These are phyloP conservation scores for Epizoanthus stellaris DNA, from an alignment of 92 coral and sea anemone genomes.

Conservation along the genomic window DNA sequence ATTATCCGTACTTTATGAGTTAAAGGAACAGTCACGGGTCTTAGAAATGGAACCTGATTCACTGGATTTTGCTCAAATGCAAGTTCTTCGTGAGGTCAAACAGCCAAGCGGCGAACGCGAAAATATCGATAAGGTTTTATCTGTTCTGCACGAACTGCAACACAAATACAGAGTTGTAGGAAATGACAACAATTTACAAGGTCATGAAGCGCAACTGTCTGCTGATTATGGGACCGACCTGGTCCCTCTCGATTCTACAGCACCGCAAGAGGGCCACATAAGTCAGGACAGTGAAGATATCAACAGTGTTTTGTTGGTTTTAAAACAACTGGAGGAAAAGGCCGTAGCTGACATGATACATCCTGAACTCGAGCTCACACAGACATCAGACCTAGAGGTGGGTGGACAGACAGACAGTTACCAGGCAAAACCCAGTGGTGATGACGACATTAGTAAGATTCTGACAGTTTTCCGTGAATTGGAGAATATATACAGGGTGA, in stretches of 20 bases:
- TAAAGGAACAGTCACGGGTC: background rate
- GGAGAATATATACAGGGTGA: background rate
- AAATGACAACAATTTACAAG: background rate
- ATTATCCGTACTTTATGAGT: conserved; percentile 12
- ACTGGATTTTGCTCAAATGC: background rate
- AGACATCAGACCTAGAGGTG: background rate
- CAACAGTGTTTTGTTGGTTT: conserved; percentile 6
- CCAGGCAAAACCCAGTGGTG: conserved; percentile 4
- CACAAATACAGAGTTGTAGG: background rate
- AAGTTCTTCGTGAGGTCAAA: conserved; percentile 6
- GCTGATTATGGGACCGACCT: background rate
- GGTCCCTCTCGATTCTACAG: background rate
- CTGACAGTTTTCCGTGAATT: conserved; percentile 27
- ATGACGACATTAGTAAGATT: conserved; percentile 26
- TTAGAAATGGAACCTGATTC: background rate
- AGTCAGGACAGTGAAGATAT: conserved; percentile 12
- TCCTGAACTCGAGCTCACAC: background rate
- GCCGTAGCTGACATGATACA: conserved; percentile 4
- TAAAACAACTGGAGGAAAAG: conserved; percentile 23
- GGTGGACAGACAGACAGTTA: conserved; percentile 1
- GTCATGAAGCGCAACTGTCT: background rate
- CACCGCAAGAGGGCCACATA: background rate
- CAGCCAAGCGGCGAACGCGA: background rate
- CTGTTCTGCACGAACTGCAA: conserved; percentile 25
- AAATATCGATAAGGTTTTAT: conserved; percentile 22